phyloP scores from a whole-genome alignment of 2,797 vertebrate genomes.

The Chlorospingus flavigularis region DNA sequence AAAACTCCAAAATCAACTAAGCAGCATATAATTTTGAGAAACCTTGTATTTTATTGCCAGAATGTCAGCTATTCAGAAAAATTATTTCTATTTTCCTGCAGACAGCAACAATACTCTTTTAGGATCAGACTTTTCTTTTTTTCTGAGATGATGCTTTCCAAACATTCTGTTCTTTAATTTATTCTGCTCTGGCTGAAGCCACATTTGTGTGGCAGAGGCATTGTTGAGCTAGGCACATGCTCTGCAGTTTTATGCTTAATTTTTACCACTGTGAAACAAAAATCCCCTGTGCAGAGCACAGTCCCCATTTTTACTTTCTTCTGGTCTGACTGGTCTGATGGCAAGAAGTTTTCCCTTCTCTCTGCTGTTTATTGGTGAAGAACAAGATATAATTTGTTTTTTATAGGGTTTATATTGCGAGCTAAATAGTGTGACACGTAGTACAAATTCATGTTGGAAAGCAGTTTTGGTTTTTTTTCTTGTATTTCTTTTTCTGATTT shows the following conservation, averaged over 20 bases:
- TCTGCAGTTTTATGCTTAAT: neutral
- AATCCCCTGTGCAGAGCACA: neutral
- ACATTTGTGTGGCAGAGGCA: neutral
- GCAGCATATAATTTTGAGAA: neutral
- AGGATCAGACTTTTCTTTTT: neutral
- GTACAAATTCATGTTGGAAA: neutral
- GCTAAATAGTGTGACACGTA: neutral
- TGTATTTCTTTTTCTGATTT: neutral
- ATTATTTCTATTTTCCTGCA: neutral
- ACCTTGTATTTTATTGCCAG: neutral
- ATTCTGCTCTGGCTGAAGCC: neutral
- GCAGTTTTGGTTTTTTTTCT: neutral
- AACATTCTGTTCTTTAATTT: neutral
- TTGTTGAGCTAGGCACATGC: neutral
- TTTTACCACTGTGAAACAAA: neutral
- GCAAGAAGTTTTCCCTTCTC: neutral
- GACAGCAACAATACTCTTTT: neutral
- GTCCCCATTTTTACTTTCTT: neutral
- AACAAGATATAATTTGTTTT: neutral
- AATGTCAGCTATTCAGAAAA: neutral
- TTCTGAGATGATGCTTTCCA: neutral
- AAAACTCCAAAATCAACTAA: neutral
- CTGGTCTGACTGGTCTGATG: neutral
- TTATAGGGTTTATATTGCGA: neutral
- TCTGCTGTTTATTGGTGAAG: neutral